A percentile compares a stretch with the other conserved stretches of the same genome.
phyloP scores from a whole-genome alignment of 2,113 vertebrate genomes.

The Dendropsophus ebraccatus region DNA sequence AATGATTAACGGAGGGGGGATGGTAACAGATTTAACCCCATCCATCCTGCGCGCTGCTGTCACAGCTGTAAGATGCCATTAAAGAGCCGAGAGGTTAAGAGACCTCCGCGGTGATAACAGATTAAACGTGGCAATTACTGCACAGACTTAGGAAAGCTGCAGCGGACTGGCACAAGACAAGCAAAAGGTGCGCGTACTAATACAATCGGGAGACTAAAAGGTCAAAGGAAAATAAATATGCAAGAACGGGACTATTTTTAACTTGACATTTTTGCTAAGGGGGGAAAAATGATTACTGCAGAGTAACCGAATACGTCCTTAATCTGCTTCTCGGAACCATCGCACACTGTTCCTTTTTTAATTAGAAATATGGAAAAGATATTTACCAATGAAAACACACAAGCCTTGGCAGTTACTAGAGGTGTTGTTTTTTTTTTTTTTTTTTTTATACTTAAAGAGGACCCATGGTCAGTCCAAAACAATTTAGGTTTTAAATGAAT shows the following conservation, averaged over 20 bases:
- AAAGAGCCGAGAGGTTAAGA: constrained; percentile 13
- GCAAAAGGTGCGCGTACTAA: neutral
- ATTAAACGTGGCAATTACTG: constrained; percentile 32
- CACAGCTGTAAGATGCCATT: neutral
- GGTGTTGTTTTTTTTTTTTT: too few species aligned
- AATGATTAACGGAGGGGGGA: constrained; percentile 71
- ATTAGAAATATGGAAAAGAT: constrained; percentile 26
- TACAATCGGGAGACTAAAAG: constrained; percentile 32
- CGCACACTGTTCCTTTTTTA: constrained; percentile 66
- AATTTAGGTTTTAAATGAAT: too few species aligned
- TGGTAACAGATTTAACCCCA: constrained; percentile 38
- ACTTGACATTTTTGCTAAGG: constrained; percentile 53
- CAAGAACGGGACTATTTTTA: constrained; percentile 43
- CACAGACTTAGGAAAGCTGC: too few species aligned
- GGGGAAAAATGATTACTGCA: constrained; percentile 37
- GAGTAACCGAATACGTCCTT: constrained; percentile 76
- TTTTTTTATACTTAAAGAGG: neutral
- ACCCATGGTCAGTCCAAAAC: too few species aligned
- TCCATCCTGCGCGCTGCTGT: neutral
- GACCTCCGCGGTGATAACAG: constrained; percentile 12
- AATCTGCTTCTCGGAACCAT: constrained; percentile 73
- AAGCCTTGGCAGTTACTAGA: neutral
- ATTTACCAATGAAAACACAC: neutral
- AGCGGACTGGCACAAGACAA: neutral
- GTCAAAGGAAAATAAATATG: constrained; percentile 57